phyloP scores from a whole-genome alignment of 2,113 vertebrate genomes.

The Crypturellus undulatus region DNA sequence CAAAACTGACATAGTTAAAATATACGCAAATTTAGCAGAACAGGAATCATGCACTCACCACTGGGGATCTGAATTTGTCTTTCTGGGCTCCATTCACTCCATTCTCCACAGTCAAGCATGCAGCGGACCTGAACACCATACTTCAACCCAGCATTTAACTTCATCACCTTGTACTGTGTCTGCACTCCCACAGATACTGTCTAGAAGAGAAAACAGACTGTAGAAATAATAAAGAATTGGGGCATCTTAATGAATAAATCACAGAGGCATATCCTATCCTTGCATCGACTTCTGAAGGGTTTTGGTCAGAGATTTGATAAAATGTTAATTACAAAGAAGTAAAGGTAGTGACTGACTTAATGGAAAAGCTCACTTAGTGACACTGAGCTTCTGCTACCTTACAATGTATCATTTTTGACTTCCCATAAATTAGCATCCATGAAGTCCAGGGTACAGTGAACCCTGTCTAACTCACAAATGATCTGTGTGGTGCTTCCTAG shows the following conservation, averaged over 20 bases:
- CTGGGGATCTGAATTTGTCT: not conserved
- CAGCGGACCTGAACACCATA: slow-evolving; percentile 50
- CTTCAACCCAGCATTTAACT: not conserved
- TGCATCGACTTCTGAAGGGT: not conserved
- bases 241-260: not conserved
- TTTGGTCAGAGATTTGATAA: not conserved
- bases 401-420: not conserved
- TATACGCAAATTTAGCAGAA: not conserved
- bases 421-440: not conserved
- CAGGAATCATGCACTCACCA: not conserved
- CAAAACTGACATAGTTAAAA: not conserved
- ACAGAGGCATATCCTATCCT: not conserved
- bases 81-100: slow-evolving; percentile 57
- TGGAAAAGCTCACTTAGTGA: not conserved
- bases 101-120: slow-evolving; percentile 35
- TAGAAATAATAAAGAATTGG: slow-evolving; percentile 9
- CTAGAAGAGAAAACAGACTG: slow-evolving; percentile 46
- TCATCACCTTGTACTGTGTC: not conserved
- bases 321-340: not conserved
- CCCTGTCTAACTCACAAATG: not conserved
- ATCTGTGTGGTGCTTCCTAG: not conserved
- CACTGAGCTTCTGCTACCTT: not conserved
- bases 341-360: not conserved
- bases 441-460: not conserved
- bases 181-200: slow-evolving; percentile 35